Conservation (phyloP, 2,113 vertebrate species). For the Tetraodon nigroviridis region DNA sequence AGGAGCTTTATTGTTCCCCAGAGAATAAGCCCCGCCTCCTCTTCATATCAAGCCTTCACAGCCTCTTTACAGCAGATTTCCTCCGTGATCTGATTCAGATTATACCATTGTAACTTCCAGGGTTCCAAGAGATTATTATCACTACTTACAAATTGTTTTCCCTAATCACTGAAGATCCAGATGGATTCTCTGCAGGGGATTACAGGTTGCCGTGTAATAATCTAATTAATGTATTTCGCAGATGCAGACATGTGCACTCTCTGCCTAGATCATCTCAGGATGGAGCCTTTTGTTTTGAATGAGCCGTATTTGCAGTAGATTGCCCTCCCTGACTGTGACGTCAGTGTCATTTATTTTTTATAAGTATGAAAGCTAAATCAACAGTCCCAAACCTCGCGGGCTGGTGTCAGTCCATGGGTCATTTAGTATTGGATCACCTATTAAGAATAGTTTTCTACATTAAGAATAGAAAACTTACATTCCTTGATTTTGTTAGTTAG, state of each 20-base stretch:
- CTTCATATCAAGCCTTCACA: conserved; percentile 5
- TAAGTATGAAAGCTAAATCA: conserved; percentile 33
- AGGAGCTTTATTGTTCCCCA: conserved; percentile 21
- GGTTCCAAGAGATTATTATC: conserved; percentile 48
- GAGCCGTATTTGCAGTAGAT: conserved; percentile 21
- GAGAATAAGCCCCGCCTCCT: conserved; percentile 1
- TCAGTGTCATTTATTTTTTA: conserved; percentile 16
- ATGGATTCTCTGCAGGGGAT: conserved; percentile 55
- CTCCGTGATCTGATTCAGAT: conserved; percentile 30
- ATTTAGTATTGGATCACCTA: too few relatives aligned
- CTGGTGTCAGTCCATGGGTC: too few relatives aligned
- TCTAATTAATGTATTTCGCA: conserved; percentile 52
- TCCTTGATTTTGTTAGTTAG: too few relatives aligned
- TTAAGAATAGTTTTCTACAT: too few relatives aligned
- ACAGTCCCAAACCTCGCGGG: too few relatives aligned
- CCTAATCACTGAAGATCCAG: conserved; percentile 47
- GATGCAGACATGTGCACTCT: conserved; percentile 4
- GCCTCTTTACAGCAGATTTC: conserved; percentile 35
- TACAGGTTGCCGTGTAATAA: conserved; percentile 48
- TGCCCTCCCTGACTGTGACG: conserved; percentile 13
- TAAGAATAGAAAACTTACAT: too few relatives aligned
- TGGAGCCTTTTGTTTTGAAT: conserved; percentile 31
- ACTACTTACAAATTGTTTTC: conserved; percentile 57
- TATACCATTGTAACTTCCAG: conserved; percentile 32
- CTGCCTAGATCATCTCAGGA: conserved; percentile 14